Evolutionary conservation across 1,140 invertebrate genomes (phyloP).

Genomic region (Parasteatoda tepidariorum): DNA sequence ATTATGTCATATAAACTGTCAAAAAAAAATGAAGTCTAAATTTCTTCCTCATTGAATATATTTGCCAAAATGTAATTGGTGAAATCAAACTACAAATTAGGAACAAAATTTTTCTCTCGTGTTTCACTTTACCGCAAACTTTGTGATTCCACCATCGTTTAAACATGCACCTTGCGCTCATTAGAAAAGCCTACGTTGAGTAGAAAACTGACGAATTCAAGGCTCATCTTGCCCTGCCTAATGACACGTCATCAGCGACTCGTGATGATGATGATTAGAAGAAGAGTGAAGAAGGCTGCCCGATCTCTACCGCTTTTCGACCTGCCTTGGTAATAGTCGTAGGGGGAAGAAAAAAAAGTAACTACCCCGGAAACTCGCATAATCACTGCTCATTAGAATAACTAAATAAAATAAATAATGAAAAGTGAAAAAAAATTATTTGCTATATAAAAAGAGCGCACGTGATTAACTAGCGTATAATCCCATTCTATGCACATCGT

Average conservation of each 20-base stretch:
- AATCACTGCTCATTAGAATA: constrained; percentile 53
- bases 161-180: constrained; percentile 22
- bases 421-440: background rate
- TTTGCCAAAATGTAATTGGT: no score
- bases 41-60: no score
- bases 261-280: constrained; percentile 35
- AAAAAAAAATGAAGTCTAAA: no score
- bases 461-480: constrained; percentile 33
- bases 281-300: background rate
- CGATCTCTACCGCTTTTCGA: background rate
- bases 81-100: no score
- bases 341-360: constrained; percentile 19
- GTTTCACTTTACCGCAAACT: no score
- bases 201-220: constrained; percentile 3
- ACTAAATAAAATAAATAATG: constrained; percentile 34
- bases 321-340: background rate
- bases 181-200: constrained; percentile 13
- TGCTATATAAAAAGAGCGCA: constrained; percentile 12
- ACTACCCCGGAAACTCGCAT: constrained; percentile 27
- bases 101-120: no score
- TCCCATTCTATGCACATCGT: constrained; percentile 27
- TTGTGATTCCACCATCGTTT: no score
- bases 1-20: no score
- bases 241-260: constrained; percentile 44
- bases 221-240: constrained; percentile 28